Evolutionary conservation across 2,888 invertebrate species (phyloP).

Genomic region (Trichopoda pennipes): DNA sequence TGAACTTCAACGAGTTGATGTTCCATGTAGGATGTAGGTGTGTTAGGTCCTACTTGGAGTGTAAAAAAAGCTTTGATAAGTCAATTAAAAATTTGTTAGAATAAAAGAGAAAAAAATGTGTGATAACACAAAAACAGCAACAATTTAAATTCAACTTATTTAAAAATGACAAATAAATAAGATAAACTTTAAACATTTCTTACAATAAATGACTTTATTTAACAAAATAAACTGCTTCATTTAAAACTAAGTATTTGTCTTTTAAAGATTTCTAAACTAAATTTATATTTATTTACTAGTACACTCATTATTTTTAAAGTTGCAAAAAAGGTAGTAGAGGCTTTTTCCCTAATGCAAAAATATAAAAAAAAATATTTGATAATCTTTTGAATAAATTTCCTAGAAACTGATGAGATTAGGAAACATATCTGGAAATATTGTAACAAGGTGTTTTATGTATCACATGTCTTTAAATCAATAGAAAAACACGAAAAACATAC

Average conservation of each 20-base stretch:
- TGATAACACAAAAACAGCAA: too few species aligned
- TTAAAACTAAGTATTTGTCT: neutral
- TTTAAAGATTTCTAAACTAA: neutral
- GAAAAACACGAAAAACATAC: slow-evolving; percentile 30
- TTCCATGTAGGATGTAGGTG: too few species aligned
- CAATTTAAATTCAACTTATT: too few species aligned
- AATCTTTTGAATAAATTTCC: slow-evolving; percentile 54
- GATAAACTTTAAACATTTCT: too few species aligned
- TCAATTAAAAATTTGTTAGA: too few species aligned
- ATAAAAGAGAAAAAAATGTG: too few species aligned
- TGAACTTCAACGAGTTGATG: too few species aligned
- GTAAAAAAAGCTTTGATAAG: too few species aligned
- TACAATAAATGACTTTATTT: slow-evolving; percentile 12
- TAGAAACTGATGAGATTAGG: slow-evolving; percentile 58
- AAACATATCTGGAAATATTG: slow-evolving; percentile 35
- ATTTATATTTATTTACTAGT: slow-evolving; percentile 9
- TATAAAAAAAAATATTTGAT: too few species aligned
- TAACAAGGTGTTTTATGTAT: slow-evolving; percentile 64
- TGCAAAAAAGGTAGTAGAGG: slow-evolving; percentile 28
- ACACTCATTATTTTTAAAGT: slow-evolving; percentile 1
- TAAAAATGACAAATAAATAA: too few species aligned
- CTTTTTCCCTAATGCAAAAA: neutral
- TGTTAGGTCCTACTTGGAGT: too few species aligned
- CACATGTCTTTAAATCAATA: slow-evolving; percentile 61
- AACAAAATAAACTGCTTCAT: slow-evolving; percentile 21